Base-by-base conservation (phyloP, 2,888 invertebrate species). In the Rapana venosa region DNA sequence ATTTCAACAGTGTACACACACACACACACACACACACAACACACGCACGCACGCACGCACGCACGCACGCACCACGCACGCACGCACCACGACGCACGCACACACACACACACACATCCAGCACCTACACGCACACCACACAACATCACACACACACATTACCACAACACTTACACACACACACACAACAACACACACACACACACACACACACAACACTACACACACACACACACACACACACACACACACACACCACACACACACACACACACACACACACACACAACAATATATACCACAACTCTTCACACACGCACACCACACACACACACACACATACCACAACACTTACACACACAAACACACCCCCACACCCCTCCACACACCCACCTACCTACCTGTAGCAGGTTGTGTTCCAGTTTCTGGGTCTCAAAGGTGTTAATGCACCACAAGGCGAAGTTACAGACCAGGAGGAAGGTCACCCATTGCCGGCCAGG, bases 401-500 rank as follows among this genome's bases (percentile, higher is more conserved):
- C 91, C 91, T 91, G 90, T 81, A 98, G 98, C 93, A 98, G 98
- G 97, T 98, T 98, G 93, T 98, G 98, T 94, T 98, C 97, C 92
- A 98, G 98, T 96, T 98, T 98, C 96, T 98, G 98, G 93, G 98
- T 98, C 96, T 99, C 98, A 95, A 99, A 98, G 70, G 98, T 98
- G 96, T 98, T 98, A 95, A 99, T 98, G 93, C 98, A 98, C 98
- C 98, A 99, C 98, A 99, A 98, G 94, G 99, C 98, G 93, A 99
- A 98, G 96, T 99, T 99, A 96, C 98, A 98, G 96, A 99, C 98
- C 92, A 99, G 97, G 92, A 99, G 97, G 97, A 99, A 99, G 92
- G 99, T 99, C 92, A 99, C 98, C 91, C 98, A 98, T 96, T 99
- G 98, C 91, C 99, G 97, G 0, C 98, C 99, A 0, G 99, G 99